Evolutionary conservation across 2,888 invertebrate species (phyloP).

Genomic region (Syritta pipiens): DNA sequence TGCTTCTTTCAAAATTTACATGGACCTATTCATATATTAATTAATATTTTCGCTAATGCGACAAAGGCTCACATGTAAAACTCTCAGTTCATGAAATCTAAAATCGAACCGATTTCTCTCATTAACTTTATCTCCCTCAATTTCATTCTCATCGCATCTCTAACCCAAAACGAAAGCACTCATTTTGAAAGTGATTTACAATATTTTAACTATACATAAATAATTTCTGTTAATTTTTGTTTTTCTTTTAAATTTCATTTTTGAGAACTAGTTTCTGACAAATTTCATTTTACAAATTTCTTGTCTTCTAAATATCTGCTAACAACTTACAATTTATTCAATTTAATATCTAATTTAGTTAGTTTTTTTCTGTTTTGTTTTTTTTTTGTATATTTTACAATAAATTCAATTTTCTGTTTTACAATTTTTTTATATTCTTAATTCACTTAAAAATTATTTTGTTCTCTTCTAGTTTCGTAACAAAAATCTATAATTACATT

Average conservation of each 20-base stretch:
- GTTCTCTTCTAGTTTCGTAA: slow-evolving; percentile 27
- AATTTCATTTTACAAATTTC: slow-evolving; percentile 38
- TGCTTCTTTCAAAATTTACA: no score
- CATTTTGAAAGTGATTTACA: no score
- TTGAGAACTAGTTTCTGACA: slow-evolving; percentile 1
- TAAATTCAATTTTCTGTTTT: slow-evolving; percentile 45
- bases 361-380: no score
- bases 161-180: no score
- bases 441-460: slow-evolving; percentile 24
- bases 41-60: no score
- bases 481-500: slow-evolving; percentile 52
- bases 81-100: no score
- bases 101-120: no score
- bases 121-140: no score
- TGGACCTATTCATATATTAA: no score
- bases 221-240: neutral
- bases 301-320: neutral
- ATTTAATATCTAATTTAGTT: slow-evolving; percentile 43
- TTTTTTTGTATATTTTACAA: slow-evolving; percentile 46
- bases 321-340: slow-evolving; percentile 6
- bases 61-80: no score
- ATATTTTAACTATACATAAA: no score
- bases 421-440: neutral
- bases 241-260: neutral
- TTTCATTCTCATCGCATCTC: no score